Conservation (phyloP, 2,888 invertebrate species). For the Nebria salina region DNA sequence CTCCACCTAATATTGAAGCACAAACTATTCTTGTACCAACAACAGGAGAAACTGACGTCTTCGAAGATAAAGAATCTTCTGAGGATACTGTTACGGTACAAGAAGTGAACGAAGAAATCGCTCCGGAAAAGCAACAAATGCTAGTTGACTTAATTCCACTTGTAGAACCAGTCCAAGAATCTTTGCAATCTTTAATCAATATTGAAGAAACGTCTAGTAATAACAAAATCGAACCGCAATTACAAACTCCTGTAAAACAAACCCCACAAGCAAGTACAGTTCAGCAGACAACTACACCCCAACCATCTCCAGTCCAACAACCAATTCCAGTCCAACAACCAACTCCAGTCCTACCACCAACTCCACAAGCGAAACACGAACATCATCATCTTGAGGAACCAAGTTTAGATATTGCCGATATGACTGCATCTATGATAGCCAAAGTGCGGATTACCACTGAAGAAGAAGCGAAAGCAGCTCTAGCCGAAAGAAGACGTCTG, state of each 20-base stretch:
- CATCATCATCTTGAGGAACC: slow-evolving; percentile 33
- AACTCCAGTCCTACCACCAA: slow-evolving; percentile 39
- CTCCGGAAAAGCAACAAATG: slow-evolving; percentile 10
- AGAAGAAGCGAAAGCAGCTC: slow-evolving; percentile 92
- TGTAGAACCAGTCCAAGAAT: slow-evolving; percentile 22
- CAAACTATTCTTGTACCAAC: background rate
- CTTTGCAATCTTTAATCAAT: slow-evolving; percentile 10
- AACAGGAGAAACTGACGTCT: background rate
- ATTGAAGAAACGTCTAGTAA: slow-evolving; percentile 21
- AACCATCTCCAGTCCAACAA: background rate
- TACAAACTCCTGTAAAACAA: slow-evolving; percentile 14
- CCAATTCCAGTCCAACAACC: slow-evolving; percentile 27
- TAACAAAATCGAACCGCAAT: background rate
- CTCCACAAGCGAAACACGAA: slow-evolving; percentile 16
- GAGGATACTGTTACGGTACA: background rate
- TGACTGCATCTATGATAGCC: slow-evolving; percentile 72
- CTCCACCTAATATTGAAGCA: background rate
- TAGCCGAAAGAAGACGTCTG: slow-evolving; percentile 87
- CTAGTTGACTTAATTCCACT: slow-evolving; percentile 7
- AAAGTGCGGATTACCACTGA: slow-evolving; percentile 83
- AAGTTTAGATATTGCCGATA: slow-evolving; percentile 54
- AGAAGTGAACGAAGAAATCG: background rate
- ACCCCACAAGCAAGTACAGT: slow-evolving; percentile 10
- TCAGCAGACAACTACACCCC: background rate
- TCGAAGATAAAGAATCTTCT: background rate